Conservation (phyloP, 2,888 invertebrate species). For the Cephus runcator region DNA sequence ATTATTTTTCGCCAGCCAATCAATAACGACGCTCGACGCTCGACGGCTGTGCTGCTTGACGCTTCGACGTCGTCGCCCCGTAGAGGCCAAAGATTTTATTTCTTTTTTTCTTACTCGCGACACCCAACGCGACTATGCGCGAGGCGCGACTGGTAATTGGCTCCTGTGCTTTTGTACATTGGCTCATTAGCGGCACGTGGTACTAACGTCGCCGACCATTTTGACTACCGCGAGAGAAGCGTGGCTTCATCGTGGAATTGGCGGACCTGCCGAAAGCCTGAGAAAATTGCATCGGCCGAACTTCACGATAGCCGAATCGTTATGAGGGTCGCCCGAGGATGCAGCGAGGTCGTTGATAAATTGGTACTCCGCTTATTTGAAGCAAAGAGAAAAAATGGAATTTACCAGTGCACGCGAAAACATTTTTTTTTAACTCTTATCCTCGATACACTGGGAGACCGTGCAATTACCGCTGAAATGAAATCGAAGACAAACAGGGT, state of each 20-base stretch:
- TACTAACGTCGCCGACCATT: conserved; percentile 9
- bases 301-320: background rate
- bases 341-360: background rate
- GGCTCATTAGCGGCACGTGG: conserved; percentile 34
- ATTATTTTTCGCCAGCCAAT: conserved; percentile 6
- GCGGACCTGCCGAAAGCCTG: background rate
- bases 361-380: background rate
- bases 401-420: too few species aligned
- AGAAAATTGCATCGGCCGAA: background rate
- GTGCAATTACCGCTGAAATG: background rate
- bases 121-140: background rate
- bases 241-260: background rate
- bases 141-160: conserved; percentile 25
- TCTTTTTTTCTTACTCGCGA: background rate
- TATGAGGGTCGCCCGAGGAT: background rate
- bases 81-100: background rate
- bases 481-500: background rate
- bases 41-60: background rate
- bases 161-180: conserved; percentile 27
- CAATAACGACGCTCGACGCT: background rate
- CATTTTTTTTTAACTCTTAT: background rate
- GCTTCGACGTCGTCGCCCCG: background rate
- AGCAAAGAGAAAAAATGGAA: too few species aligned
- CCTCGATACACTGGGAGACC: background rate
- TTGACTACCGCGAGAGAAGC: background rate